Percentiles rank a stretch among this genome's conserved stretches.
These are phyloP conservation scores for Megaceryle torquata DNA, from an alignment of 2,113 vertebrate species.

Conservation along the genomic window DNA sequence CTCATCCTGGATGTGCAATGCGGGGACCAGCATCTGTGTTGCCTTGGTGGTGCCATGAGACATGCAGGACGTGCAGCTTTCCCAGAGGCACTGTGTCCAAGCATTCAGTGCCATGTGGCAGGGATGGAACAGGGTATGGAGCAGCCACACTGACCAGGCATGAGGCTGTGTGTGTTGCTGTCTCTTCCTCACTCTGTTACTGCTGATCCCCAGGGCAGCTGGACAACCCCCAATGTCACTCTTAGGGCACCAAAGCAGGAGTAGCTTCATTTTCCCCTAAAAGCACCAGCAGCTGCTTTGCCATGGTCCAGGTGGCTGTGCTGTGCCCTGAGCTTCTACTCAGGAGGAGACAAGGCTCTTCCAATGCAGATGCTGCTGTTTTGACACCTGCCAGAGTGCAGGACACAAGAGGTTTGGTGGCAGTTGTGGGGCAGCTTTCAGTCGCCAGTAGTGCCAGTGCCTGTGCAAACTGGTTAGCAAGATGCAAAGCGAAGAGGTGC, in stretches of 20 bases:
- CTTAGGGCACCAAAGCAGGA: not conserved
- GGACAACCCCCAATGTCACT: not conserved
- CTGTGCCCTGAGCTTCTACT: not conserved
- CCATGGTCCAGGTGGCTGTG: fast-evolving
- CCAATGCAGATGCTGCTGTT: not conserved
- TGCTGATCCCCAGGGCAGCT: not conserved
- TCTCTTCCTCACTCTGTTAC: not conserved
- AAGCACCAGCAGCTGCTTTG: not conserved
- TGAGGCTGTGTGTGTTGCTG: not conserved
- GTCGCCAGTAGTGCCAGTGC: not conserved
- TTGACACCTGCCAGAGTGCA: fast-evolving
- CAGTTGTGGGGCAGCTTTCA: not conserved
- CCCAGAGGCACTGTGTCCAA: not conserved
- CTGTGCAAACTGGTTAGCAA: fast-evolving
- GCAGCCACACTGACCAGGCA: not conserved
- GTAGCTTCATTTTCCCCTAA: not conserved
- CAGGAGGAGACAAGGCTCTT: not conserved
- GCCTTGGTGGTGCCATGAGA: not conserved
- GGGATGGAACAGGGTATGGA: not conserved
- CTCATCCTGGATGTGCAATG: not conserved
- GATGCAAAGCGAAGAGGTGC: not conserved
- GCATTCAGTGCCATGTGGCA: fast-evolving
- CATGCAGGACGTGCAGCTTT: not conserved
- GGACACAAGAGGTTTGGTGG: not conserved
- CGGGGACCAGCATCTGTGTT: not conserved